Evolutionary conservation across 2,113 vertebrate genomes (phyloP).

Genomic region (Elephantulus edwardii): DNA sequence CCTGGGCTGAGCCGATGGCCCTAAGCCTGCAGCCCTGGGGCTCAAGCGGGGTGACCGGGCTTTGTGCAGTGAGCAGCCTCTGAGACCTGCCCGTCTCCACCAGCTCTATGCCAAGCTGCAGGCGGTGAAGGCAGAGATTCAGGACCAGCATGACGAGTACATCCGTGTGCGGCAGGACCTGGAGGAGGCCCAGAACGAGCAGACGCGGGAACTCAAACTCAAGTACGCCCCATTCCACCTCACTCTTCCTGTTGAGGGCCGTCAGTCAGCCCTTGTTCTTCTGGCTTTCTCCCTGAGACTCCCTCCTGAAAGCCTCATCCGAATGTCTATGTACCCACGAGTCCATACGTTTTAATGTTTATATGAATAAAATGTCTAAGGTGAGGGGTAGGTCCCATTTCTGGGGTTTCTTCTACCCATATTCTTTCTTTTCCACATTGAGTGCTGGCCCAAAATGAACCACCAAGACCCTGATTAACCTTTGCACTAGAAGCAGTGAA

Average conservation of each 20-base stretch:
- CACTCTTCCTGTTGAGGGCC: not conserved
- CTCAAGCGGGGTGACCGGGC: not conserved
- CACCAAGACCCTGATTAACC: no score
- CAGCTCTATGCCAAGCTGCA: slow-evolving; percentile 95
- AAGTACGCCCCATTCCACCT: slow-evolving; percentile 86
- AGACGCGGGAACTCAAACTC: slow-evolving; percentile 97
- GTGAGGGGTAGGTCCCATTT: not conserved
- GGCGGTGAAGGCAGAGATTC: slow-evolving; percentile 93
- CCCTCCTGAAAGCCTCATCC: not conserved
- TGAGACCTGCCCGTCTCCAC: slow-evolving; percentile 26
- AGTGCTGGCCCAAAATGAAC: no score
- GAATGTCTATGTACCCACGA: not conserved
- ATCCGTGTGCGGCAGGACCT: slow-evolving; percentile 94
- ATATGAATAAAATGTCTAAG: not conserved
- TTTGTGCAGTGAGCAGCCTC: not conserved
- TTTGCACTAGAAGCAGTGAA: not conserved
- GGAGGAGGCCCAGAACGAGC: slow-evolving; percentile 94
- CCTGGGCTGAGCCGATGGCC: not conserved
- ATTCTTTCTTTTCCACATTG: not conserved
- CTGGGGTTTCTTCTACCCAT: not conserved
- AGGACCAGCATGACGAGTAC: slow-evolving; percentile 94
- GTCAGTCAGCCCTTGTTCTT: not conserved
- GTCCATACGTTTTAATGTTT: not conserved
- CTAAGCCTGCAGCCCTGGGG: not conserved
- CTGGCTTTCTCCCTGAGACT: not conserved